phyloP scores from a whole-genome alignment of 2,113 vertebrate genomes.

The Brachyhypopomus gauderio region DNA sequence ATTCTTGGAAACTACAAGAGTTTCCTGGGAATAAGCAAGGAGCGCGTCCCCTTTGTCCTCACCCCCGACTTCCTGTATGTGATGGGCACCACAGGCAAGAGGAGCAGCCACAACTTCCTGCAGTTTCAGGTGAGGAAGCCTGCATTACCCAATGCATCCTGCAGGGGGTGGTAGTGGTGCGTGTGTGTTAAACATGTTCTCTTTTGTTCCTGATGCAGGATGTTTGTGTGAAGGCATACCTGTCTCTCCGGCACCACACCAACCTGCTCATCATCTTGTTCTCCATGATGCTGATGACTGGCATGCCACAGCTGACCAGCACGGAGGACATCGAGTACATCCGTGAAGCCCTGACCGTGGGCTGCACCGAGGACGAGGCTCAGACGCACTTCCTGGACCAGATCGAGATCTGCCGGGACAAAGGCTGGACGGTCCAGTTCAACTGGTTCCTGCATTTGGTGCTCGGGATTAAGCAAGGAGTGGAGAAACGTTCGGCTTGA shows the following conservation, averaged over 20 bases:
- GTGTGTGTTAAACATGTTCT: background rate
- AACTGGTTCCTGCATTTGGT: conserved; percentile 99
- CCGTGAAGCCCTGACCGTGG: conserved; percentile 91
- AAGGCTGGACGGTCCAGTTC: conserved; percentile 98
- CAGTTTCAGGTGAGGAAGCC: conserved; percentile 89
- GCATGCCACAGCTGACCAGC: conserved; percentile 97
- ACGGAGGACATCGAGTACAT: conserved; percentile 99
- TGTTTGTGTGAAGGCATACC: conserved; percentile 90
- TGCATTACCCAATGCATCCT: background rate
- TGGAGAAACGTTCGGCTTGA: conserved; percentile 90
- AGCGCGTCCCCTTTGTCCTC: conserved; percentile 96
- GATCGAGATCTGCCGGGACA: conserved; percentile 97
- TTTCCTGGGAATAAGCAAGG: conserved; percentile 97
- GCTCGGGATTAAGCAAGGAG: conserved; percentile 96
- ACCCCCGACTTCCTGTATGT: conserved; percentile 98
- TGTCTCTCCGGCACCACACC: conserved; percentile 94
- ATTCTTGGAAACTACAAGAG: conserved; percentile 99
- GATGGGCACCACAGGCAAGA: conserved; percentile 95
- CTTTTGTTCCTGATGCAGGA: conserved; percentile 71
- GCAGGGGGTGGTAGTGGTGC: no score
- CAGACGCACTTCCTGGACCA: conserved; percentile 95
- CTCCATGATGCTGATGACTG: conserved; percentile 99
- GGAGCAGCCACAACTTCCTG: conserved; percentile 90
- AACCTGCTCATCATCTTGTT: conserved; percentile 97
- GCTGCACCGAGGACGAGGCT: conserved; percentile 87